phyloP scores from a whole-genome alignment of 1,140 invertebrate genomes.

The fruit fly (Drosophila melanogaster) region DNA sequence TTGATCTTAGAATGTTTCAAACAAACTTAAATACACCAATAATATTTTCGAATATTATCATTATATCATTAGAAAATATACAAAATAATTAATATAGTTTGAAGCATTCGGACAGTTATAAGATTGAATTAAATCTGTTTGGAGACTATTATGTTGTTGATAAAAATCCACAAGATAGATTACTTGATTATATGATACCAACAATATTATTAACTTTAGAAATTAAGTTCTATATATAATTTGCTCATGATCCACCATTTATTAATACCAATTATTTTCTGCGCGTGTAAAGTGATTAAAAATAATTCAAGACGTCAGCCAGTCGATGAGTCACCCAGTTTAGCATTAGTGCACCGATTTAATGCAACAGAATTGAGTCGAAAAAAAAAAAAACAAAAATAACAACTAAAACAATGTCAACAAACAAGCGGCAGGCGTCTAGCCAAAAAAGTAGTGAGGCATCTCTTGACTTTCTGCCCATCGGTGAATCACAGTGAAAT shows the following conservation, averaged over 20 bases:
- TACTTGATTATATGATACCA: no score
- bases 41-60: neutral
- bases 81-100: no score
- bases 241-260: neutral
- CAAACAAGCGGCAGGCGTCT: constrained; percentile 75
- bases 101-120: no score
- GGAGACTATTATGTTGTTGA: no score
- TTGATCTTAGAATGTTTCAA: neutral
- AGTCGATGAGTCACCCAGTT: constrained; percentile 62
- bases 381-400: neutral
- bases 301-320: constrained; percentile 41
- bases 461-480: constrained; percentile 72
- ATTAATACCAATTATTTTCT: neutral
- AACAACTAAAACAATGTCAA: constrained; percentile 68
- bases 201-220: no score
- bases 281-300: constrained; percentile 10
- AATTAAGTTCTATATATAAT: no score
- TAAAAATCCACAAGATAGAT: no score
- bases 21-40: neutral
- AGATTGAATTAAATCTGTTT: no score
- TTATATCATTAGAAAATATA: no score
- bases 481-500: constrained; percentile 27
- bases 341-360: constrained; percentile 28
- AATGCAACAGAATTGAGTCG: constrained; percentile 10
- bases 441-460: constrained; percentile 78